These are phyloP conservation scores for Benitochromis conjunctus DNA, from an alignment of 2,113 vertebrate species.

Conservation along the genomic window DNA sequence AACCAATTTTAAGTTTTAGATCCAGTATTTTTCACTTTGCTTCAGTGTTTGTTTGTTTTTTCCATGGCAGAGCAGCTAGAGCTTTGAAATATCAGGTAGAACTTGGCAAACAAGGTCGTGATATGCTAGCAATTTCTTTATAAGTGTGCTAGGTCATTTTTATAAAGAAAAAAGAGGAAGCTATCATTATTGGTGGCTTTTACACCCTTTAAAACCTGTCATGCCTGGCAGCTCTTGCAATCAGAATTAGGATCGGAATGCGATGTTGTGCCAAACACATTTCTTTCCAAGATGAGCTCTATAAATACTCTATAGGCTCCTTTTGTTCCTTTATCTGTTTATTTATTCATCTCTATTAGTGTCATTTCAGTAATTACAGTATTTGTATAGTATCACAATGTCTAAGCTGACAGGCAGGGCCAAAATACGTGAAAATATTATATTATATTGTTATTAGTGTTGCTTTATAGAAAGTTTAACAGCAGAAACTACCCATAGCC, in stretches of 20 bases:
- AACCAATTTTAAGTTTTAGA: background rate
- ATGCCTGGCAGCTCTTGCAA: background rate
- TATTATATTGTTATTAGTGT: background rate
- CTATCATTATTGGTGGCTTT: background rate
- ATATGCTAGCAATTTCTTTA: background rate
- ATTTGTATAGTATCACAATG: background rate
- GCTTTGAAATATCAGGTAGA: background rate
- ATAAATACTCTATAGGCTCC: background rate
- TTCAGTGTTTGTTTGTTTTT: background rate
- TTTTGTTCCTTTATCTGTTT: background rate
- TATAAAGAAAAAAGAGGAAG: background rate
- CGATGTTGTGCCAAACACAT: fast-evolving
- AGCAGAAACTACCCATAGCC: background rate
- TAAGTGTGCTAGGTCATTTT: background rate
- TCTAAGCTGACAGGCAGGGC: background rate
- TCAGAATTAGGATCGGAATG: background rate
- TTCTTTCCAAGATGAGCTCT: background rate
- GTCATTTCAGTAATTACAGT: background rate
- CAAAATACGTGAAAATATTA: background rate
- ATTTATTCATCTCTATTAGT: background rate
- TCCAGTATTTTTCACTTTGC: background rate
- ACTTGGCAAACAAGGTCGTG: background rate
- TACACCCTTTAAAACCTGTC: background rate
- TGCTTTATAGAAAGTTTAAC: background rate
- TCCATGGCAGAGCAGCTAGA: background rate